A percentile compares a stretch with the other conserved stretches of the same genome.
Conservation (phyloP, 2,797 vertebrate species). For the Semaprochilodus insignis region DNA sequence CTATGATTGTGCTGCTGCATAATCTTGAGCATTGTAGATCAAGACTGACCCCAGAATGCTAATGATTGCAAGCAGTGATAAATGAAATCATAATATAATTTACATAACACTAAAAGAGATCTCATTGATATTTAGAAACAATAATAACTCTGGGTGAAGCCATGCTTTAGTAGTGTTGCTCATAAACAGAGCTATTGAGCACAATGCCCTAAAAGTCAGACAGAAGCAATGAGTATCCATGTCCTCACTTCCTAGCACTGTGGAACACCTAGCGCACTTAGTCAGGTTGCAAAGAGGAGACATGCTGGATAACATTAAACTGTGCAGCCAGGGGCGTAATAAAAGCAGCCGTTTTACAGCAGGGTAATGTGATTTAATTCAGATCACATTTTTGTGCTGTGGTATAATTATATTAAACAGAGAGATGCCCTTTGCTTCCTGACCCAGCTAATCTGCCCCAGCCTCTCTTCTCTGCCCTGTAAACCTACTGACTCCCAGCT, state of each 20-base stretch:
- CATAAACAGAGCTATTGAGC: background rate
- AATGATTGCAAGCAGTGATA: background rate
- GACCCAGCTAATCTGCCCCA: constrained; percentile 49
- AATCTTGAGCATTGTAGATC: background rate
- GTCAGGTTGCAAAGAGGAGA: constrained; percentile 27
- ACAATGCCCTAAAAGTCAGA: background rate
- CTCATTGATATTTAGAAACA: background rate
- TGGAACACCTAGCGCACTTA: constrained; percentile 42
- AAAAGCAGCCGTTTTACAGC: constrained; percentile 48
- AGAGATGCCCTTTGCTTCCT: constrained; percentile 57
- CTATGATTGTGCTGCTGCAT: background rate
- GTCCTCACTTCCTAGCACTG: background rate
- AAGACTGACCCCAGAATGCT: background rate
- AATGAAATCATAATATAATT: background rate
- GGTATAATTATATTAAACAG: constrained; percentile 59
- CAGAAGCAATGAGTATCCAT: background rate
- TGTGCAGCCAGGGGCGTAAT: constrained; percentile 44
- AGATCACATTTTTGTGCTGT: constrained; percentile 55
- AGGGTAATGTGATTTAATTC: constrained; percentile 60
- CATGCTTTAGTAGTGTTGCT: background rate
- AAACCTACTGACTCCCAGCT: background rate
- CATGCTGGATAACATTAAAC: constrained; percentile 57
- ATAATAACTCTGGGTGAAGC: background rate
- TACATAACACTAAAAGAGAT: background rate
- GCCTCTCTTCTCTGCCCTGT: constrained; percentile 31